These are phyloP conservation scores for Cinara cedri DNA, from an alignment of 2,888 invertebrate species.

Conservation along the genomic window DNA sequence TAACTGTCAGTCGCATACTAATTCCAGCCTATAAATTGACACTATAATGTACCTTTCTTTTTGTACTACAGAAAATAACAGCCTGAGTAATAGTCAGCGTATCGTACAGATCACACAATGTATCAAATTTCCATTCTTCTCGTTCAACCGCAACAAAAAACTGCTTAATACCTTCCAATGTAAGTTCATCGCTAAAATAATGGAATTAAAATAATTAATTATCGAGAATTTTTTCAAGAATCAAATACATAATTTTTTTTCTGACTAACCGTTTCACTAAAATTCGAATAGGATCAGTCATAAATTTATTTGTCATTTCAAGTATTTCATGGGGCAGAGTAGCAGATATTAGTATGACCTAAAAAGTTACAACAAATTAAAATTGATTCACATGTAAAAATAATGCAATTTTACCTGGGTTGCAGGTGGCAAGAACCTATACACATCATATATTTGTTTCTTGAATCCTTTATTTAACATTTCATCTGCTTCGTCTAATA, in stretches of 20 bases:
- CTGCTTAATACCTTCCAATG: conserved; percentile 97
- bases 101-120: no score
- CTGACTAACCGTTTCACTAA: conserved; percentile 91
- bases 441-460: conserved; percentile 99
- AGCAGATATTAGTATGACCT: conserved; percentile 92
- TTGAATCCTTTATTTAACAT: conserved; percentile 99
- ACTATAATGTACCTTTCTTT: no score
- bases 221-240: neutral
- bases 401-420: conserved; percentile 71
- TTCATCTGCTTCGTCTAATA: conserved; percentile 98
- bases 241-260: no score
- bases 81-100: no score
- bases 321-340: conserved; percentile 97
- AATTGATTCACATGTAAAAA: neutral
- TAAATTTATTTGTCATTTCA: conserved; percentile 99
- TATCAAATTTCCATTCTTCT: conserved; percentile 99
- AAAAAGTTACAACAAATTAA: conserved; percentile 33
- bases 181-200: conserved; percentile 88
- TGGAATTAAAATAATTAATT: neutral
- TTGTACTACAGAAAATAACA: no score
- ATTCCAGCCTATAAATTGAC: no score
- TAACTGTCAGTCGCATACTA: no score
- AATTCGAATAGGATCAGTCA: conserved; percentile 99
- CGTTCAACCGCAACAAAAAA: conserved; percentile 99
- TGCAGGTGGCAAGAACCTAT: conserved; percentile 94